Percentiles rank a stretch among this genome's conserved stretches.
phyloP scores from a whole-genome alignment of 2,888 invertebrate species.

The Euzetes globulus region DNA sequence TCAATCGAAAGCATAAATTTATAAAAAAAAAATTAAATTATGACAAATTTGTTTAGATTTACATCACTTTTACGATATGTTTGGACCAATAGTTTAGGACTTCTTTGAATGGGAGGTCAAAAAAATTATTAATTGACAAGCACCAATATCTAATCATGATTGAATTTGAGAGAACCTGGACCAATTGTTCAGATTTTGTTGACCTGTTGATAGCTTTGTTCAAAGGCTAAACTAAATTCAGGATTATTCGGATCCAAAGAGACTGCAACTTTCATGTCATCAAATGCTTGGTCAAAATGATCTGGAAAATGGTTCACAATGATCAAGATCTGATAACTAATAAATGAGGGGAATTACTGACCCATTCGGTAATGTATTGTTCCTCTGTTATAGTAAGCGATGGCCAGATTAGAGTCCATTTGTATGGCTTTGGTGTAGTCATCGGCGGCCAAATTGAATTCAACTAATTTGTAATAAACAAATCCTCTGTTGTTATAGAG shows the following conservation, averaged over 20 bases:
- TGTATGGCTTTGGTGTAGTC: not conserved
- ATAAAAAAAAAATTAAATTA: too few relatives aligned
- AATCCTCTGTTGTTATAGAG: slow-evolving; percentile 9
- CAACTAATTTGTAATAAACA: slow-evolving; percentile 1
- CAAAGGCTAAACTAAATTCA: not conserved
- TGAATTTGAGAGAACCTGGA: not conserved
- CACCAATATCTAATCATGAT: too few relatives aligned
- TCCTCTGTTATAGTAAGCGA: slow-evolving; percentile 3
- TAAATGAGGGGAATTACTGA: not conserved
- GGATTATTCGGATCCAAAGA: not conserved
- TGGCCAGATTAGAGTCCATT: not conserved
- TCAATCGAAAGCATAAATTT: too few relatives aligned
- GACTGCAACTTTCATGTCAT: not conserved
- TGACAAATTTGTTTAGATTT: too few relatives aligned
- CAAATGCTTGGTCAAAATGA: not conserved
- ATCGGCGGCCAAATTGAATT: slow-evolving; percentile 20
- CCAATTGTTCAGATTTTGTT: not conserved
- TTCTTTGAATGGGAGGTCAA: too few relatives aligned
- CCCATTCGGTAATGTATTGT: slow-evolving; percentile 13
- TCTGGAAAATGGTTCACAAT: not conserved
- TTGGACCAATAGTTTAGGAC: too few relatives aligned
- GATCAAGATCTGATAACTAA: not conserved
- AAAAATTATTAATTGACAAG: too few relatives aligned
- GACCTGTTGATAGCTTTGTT: not conserved
- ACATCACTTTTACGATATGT: too few relatives aligned